These are phyloP conservation scores for Chloropsis cyanopogon DNA, from an alignment of 2,113 vertebrate genomes.

Conservation along the genomic window DNA sequence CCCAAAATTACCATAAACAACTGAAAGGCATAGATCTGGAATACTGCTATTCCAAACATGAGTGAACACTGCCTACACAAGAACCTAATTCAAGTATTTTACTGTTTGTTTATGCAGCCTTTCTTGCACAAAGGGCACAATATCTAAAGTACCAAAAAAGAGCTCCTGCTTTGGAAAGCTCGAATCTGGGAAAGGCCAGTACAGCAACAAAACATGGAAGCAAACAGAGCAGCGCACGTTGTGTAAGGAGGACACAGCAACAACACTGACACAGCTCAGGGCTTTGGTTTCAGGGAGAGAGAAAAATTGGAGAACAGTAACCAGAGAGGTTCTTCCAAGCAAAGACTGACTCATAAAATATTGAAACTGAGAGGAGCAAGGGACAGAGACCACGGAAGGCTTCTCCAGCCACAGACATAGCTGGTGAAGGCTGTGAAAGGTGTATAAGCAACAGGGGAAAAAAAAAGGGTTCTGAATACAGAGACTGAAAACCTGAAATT, in stretches of 20 bases:
- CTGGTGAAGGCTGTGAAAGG: not conserved
- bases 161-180: not conserved
- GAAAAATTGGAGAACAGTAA: not conserved
- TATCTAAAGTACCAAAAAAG: not conserved
- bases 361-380: not conserved
- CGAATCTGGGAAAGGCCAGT: not conserved
- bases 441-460: accelerated
- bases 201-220: not conserved
- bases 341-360: not conserved
- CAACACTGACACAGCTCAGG: not conserved
- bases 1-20: not conserved
- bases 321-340: not conserved
- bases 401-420: not conserved
- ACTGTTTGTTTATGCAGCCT: not conserved
- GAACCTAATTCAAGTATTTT: not conserved
- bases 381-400: not conserved
- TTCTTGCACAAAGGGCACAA: not conserved
- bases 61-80: not conserved
- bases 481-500: not conserved
- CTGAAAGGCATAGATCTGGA: not conserved
- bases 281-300: not conserved
- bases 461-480: not conserved
- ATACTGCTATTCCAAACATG: not conserved
- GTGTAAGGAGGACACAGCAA: not conserved
- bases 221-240: accelerated